Percentiles rank a stretch among this genome's conserved stretches.
phyloP scores from a whole-genome alignment of 2,113 vertebrate genomes.

The Garra rufa region DNA sequence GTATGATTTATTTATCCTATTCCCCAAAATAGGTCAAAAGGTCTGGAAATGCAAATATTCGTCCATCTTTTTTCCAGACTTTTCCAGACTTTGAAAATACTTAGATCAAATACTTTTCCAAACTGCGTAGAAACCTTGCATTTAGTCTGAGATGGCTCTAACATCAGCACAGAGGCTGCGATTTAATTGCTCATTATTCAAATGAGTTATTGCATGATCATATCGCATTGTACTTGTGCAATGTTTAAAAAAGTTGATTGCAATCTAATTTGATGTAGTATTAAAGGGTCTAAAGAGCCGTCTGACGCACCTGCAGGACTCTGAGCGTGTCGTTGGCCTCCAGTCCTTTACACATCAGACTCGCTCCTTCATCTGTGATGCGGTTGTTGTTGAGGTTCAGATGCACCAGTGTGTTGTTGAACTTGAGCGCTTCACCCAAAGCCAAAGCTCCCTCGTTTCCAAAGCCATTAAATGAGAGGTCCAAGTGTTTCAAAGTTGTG shows the following conservation, averaged over 20 bases:
- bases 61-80: too few species aligned
- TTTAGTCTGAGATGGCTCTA: too few species aligned
- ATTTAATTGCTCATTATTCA: too few species aligned
- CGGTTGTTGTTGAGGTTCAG: slow-evolving; percentile 86
- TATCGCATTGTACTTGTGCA: neutral
- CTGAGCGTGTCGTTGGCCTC: slow-evolving; percentile 83
- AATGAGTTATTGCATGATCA: neutral
- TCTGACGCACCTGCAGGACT: slow-evolving; percentile 78
- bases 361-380: slow-evolving; percentile 81
- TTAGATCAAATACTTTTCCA: too few species aligned
- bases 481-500: slow-evolving; percentile 79
- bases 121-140: too few species aligned
- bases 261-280: neutral
- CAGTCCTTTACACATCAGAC: slow-evolving; percentile 84
- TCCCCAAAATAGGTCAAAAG: too few species aligned
- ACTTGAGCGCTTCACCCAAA: slow-evolving; percentile 86
- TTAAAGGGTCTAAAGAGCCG: neutral
- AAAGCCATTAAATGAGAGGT: slow-evolving; percentile 88
- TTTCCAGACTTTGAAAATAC: too few species aligned
- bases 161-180: too few species aligned
- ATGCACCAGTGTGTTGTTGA: slow-evolving; percentile 80
- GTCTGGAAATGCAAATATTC: too few species aligned
- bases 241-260: neutral
- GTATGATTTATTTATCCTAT: too few species aligned
- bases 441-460: slow-evolving; percentile 88